Evolutionary conservation across 2,113 vertebrate species (phyloP).

Genomic region (Poecile atricapillus): DNA sequence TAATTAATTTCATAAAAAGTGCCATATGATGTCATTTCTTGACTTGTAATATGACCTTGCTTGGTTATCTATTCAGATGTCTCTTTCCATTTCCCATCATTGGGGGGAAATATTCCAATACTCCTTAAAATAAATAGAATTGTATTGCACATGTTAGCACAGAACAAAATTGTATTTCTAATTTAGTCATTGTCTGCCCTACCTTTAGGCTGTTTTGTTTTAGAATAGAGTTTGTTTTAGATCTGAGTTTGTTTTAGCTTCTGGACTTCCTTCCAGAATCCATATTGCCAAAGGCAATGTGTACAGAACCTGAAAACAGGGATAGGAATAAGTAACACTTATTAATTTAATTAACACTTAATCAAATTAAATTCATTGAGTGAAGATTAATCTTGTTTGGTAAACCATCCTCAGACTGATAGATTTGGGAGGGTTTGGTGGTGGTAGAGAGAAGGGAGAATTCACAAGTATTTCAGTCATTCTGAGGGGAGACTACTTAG

Average conservation of each 20-base stretch:
- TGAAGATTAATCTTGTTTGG: not conserved
- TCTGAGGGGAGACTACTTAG: not conserved
- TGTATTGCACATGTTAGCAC: not conserved
- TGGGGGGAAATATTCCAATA: not conserved
- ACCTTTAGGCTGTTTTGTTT: not conserved
- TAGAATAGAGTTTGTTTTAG: not conserved
- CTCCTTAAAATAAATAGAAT: not conserved
- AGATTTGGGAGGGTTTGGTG: not conserved
- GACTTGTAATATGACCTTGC: not conserved
- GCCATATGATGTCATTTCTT: not conserved
- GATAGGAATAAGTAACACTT: not conserved
- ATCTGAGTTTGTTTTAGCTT: not conserved
- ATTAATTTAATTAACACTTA: not conserved
- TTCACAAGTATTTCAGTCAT: not conserved
- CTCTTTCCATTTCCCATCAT: not conserved
- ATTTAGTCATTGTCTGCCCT: not conserved
- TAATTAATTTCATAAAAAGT: not conserved
- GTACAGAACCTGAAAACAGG: not conserved
- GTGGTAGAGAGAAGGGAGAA: fast-evolving
- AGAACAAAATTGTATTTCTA: not conserved
- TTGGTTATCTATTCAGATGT: not conserved
- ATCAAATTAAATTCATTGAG: not conserved
- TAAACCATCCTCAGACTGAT: not conserved
- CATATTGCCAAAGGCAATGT: not conserved
- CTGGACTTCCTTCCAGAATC: not conserved